Base-by-base conservation (phyloP, 2,113 vertebrate species). In the Pipa parva region DNA sequence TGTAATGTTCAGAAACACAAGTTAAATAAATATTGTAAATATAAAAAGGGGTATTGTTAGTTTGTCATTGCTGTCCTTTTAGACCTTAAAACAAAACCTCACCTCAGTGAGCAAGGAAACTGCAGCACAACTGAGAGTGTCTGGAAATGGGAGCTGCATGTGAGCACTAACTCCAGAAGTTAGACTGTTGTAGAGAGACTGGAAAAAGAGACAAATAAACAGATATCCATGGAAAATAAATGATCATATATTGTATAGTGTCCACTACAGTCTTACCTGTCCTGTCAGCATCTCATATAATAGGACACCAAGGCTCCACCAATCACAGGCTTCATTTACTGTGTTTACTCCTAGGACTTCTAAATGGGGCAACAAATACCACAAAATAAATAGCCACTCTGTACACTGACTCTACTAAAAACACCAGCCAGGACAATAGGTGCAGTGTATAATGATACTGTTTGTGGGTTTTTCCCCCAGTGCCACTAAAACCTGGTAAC, bases 261-360 rank as follows among this genome's bases (percentile, higher is more conserved):
- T 10, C 1, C 6, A 17, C n/a, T 20, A n/a, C 2, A 1, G 15
- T 7, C 87, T 92, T 81, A 99, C 97, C 86, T 75, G 89, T 81
- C 94, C 97, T 12, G 91, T 93, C 63, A 99, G 89, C 77, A 99
- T 75, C 63, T 98, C 96, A 26, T 94, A 99, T 33, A 99, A 72
- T 52, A 99, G 84, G 2, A 92, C 87, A 2, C 97, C 97, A 17
- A 98, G 89, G 80, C 97, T 99, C 97, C 96, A 99, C 92, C 93
- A 99, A 74, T 99, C 97, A 75, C 95, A 95, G 9, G 94, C 93
- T 75, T 97, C 92, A 0, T 92, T 97, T 26, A 89, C 81, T 74
- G 92, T 89, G 6, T 72, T 42, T 26, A 97, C 90, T 0, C 97
- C 94, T 2, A 93, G 93, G 0, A 98, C 92, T 78, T 99, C 97